A percentile compares a stretch with the other conserved stretches of the same genome.
Conservation (phyloP, 2,113 vertebrate species). For the Leucoraja erinaceus region DNA sequence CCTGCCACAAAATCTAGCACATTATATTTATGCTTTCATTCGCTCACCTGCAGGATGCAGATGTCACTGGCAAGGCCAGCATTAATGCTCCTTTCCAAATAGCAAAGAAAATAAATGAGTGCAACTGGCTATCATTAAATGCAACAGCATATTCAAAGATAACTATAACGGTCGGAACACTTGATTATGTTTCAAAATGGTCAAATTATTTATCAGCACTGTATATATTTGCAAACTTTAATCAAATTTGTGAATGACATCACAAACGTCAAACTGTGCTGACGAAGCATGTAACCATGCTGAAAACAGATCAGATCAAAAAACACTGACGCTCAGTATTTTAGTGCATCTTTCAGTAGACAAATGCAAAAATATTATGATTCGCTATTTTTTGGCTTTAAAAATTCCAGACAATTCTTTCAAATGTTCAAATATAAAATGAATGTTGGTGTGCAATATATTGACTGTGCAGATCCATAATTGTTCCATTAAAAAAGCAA, state of each 20-base stretch:
- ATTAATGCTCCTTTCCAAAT: too few relatives aligned
- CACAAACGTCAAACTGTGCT: not conserved
- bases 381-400: not conserved
- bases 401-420: not conserved
- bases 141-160: too few relatives aligned
- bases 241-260: not conserved
- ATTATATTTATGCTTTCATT: too few relatives aligned
- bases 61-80: too few relatives aligned
- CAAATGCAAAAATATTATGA: not conserved
- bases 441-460: not conserved
- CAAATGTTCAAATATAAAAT: not conserved
- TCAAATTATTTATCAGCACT: too few relatives aligned
- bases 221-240: too few relatives aligned
- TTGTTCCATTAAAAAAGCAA: not conserved
- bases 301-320: not conserved
- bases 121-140: too few relatives aligned
- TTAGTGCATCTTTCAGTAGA: not conserved
- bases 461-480: not conserved
- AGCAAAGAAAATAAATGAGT: too few relatives aligned
- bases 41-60: too few relatives aligned
- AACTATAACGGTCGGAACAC: too few relatives aligned
- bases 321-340: not conserved
- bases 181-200: too few relatives aligned
- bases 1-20: not conserved
- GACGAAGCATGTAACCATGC: not conserved